Percentiles rank a stretch among this genome's conserved stretches.
phyloP scores from a whole-genome alignment of 2,113 vertebrate genomes.

The Sander vitreus region DNA sequence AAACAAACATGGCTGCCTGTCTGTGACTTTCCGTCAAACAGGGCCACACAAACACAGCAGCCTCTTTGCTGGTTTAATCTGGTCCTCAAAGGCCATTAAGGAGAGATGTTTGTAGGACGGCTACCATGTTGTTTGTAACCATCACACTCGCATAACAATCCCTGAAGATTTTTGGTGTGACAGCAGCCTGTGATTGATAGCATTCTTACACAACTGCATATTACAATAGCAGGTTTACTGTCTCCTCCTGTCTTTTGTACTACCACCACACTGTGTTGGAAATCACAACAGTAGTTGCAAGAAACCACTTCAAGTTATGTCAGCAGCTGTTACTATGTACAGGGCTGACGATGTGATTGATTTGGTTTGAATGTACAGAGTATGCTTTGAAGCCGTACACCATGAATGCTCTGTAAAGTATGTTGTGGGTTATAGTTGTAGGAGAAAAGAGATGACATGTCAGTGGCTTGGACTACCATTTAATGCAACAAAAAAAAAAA shows the following conservation, averaged over 20 bases:
- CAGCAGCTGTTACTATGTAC: slow-evolving; percentile 47
- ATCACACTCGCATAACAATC: slow-evolving; percentile 25
- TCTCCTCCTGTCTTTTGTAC: slow-evolving; percentile 35
- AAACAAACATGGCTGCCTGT: slow-evolving; percentile 52
- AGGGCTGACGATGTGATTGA: slow-evolving; percentile 50
- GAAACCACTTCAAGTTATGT: slow-evolving; percentile 29
- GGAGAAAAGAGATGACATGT: background rate
- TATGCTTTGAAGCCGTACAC: slow-evolving; percentile 32
- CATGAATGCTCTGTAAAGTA: slow-evolving; percentile 12
- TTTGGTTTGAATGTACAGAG: slow-evolving; percentile 39
- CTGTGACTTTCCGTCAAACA: slow-evolving; percentile 24
- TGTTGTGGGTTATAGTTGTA: slow-evolving; percentile 5
- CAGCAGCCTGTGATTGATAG: slow-evolving; percentile 49
- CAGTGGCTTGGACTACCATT: background rate
- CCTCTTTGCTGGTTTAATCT: slow-evolving; percentile 14
- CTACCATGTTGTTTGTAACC: slow-evolving; percentile 2
- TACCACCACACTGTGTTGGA: slow-evolving; percentile 9
- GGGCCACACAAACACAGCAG: slow-evolving; percentile 26
- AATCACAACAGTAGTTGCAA: slow-evolving; percentile 28
- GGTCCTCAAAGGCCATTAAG: background rate
- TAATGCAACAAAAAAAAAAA: background rate
- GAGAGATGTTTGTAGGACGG: slow-evolving; percentile 15
- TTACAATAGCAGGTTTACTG: slow-evolving; percentile 34
- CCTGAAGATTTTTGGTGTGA: slow-evolving; percentile 24
- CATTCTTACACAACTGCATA: slow-evolving; percentile 12